Conservation (phyloP, 2,888 invertebrate genomes). For the Vannuccia rotundouncinata region DNA sequence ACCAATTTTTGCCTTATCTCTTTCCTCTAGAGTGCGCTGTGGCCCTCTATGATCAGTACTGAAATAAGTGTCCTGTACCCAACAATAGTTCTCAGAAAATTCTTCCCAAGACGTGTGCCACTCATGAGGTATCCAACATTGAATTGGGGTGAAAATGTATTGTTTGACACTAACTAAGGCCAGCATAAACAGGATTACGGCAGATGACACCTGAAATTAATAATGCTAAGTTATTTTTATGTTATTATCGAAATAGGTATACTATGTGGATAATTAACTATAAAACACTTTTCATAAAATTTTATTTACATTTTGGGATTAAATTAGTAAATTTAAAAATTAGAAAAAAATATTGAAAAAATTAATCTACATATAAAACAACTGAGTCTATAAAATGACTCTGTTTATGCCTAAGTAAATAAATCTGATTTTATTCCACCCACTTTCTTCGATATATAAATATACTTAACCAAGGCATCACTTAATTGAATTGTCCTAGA, state of each 20-base stretch:
- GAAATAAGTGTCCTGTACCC: constrained; percentile 27
- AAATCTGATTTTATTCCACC: no score
- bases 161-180: not conserved
- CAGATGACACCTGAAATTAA: not conserved
- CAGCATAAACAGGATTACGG: not conserved
- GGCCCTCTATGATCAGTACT: not conserved
- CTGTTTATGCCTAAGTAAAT: no score
- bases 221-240: not conserved
- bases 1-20: not conserved
- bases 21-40: not conserved
- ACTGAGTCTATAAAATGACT: no score
- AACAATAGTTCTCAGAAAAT: constrained; percentile 25
- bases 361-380: no score
- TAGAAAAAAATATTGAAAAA: no score
- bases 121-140: constrained; percentile 17
- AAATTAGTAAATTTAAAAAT: no score
- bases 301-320: no score
- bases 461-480: no score
- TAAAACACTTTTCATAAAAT: no score
- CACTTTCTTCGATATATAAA: no score
- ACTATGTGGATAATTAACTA: no score
- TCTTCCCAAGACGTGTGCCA: constrained; percentile 1
- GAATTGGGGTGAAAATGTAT: constrained; percentile 25
- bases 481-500: no score
- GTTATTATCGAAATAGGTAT: not conserved